Evolutionary conservation across 2,888 invertebrate species (phyloP), one percentile per base, ranked within the genome.

Genomic region (Blastobasis adustella): DNA sequence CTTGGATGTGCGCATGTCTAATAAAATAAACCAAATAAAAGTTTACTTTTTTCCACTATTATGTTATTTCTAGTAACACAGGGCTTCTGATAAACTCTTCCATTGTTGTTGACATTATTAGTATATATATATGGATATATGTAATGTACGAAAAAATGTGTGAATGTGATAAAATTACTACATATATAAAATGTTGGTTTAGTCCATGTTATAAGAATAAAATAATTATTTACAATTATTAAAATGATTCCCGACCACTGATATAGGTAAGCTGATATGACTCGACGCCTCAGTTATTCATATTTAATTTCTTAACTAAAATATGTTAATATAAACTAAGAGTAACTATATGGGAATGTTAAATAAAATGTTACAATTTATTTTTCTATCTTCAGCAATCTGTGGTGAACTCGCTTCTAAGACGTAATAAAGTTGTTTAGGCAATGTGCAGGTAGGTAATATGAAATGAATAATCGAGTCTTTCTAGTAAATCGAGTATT

Each of bases 81-180:
- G 81, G 76, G 78, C 80, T 85, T 83, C 83, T 80, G 66, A 77
- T 61, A n/a, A 71, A 76, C 65, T 82, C 84, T 86, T 86, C 84
- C 84, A 84, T 79, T 82, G 74, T 82, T 83, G 72, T 75, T 76
- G 68, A 72, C 23, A 23, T 23, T 23, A 23, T 23, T 23, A 23
- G 23, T 23, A 23, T 23, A 23, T 23, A n/a, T 69, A 69, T 69
- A 67, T 67, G 63, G 64, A 60, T 63, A 64, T 65, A 63, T 61
- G 67, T 67, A 61, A 57, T 63, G 67, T 69, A 62, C 61, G 71
- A 54, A 62, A 57, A 60, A 54, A 73, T 62, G 65, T 72, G 73
- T 62, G 69, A 63, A 69, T 59, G 61, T 65, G 75, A 65, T 67
- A 66, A 71, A 65, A 67, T 71, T 65, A 67, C 71, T 75, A 70